These are phyloP conservation scores for Gibbula magus DNA, from an alignment of 2,888 invertebrate species.

Conservation along the genomic window DNA sequence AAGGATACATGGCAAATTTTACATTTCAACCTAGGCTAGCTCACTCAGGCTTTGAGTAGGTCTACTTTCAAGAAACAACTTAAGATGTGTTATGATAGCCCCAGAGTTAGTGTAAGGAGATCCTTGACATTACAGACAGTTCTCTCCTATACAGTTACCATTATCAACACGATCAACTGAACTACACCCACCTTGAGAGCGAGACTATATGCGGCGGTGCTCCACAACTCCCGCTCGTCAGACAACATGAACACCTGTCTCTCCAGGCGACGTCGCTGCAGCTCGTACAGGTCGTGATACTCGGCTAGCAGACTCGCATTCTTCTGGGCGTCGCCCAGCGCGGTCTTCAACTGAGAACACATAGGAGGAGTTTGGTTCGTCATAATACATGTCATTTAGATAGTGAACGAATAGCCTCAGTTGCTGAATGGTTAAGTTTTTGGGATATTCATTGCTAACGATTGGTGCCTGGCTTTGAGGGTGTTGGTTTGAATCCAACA, in stretches of 20 bases:
- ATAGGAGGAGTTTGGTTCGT: background rate
- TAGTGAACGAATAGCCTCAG: too few relatives aligned
- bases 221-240: conserved; percentile 74
- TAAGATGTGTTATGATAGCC: too few relatives aligned
- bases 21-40: too few relatives aligned
- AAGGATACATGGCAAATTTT: too few relatives aligned
- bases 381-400: too few relatives aligned
- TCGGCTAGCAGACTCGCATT: conserved; percentile 73
- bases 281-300: conserved; percentile 75
- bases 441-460: too few relatives aligned
- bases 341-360: conserved; percentile 66
- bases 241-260: conserved; percentile 67
- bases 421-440: too few relatives aligned
- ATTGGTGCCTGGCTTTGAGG: too few relatives aligned
- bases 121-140: background rate
- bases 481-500: too few relatives aligned
- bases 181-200: conserved; percentile 69
- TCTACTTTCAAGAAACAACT: too few relatives aligned
- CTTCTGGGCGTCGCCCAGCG: conserved; percentile 73
- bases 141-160: background rate
- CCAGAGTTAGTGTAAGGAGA: too few relatives aligned
- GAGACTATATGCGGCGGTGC: conserved; percentile 73
- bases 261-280: conserved; percentile 73
- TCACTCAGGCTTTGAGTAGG: too few relatives aligned
- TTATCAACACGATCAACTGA: background rate